These are phyloP conservation scores for Thaleichthys pacificus DNA, from an alignment of 2,797 vertebrate genomes.

Conservation along the genomic window DNA sequence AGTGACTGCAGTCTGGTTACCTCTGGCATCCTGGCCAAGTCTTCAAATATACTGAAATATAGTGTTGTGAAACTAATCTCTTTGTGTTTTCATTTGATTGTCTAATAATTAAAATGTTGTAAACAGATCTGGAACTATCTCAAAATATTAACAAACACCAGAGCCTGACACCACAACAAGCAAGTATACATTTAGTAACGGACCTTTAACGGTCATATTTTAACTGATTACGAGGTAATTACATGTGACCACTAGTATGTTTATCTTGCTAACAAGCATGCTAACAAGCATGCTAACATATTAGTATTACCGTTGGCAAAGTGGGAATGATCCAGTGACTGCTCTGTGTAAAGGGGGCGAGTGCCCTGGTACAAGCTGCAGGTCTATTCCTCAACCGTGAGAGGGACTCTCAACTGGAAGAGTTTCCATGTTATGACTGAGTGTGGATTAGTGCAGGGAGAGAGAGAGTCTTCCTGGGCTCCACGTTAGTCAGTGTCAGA, in stretches of 20 bases:
- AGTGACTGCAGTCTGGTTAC: not conserved
- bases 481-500: conserved; percentile 65
- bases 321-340: not conserved
- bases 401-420: conserved; percentile 31
- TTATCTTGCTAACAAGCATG: not conserved
- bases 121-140: no score
- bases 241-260: not conserved
- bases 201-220: no score
- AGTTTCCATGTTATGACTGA: conserved; percentile 38
- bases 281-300: no score
- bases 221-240: not conserved
- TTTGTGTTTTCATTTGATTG: not conserved
- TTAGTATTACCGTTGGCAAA: not conserved
- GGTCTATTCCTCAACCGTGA: conserved; percentile 34
- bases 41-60: not conserved
- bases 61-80: not conserved
- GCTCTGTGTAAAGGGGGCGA: conserved; percentile 17
- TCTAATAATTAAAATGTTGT: not conserved
- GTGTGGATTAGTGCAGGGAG: conserved; percentile 36
- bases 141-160: no score
- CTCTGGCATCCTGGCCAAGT: not conserved
- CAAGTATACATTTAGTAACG: no score
- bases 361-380: conserved; percentile 18
- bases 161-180: no score
- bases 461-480: conserved; percentile 41